A percentile compares a stretch with the other conserved stretches of the same genome.
These are phyloP conservation scores for Saimiri boliviensis DNA, from an alignment of 2,113 vertebrate genomes.

Conservation along the genomic window DNA sequence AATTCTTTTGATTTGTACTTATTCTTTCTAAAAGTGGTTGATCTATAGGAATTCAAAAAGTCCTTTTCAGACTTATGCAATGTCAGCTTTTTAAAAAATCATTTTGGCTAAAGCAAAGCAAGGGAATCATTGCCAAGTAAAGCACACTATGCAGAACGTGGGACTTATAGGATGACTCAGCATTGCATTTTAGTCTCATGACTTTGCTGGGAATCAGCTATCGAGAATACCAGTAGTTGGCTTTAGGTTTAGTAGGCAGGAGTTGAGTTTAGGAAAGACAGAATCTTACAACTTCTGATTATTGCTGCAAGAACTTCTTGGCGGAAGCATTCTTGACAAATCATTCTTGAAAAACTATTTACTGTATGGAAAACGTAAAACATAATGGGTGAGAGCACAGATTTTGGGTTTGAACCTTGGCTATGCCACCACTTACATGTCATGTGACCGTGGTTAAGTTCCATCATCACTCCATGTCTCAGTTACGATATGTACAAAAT, in stretches of 20 bases:
- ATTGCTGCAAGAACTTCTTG: not conserved
- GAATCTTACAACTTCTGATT: not conserved
- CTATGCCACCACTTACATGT: not conserved
- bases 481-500: not conserved
- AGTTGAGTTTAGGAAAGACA: not conserved
- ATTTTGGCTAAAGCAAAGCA: constrained; percentile 39
- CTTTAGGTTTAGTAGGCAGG: not conserved
- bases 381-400: not conserved
- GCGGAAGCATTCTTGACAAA: not conserved
- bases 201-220: not conserved
- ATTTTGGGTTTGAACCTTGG: not conserved
- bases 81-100: not conserved
- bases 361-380: not conserved
- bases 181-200: not conserved
- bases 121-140: not conserved
- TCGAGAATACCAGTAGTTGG: not conserved
- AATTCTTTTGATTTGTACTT: constrained; percentile 41
- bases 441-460: not conserved
- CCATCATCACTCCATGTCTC: not conserved
- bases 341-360: not conserved
- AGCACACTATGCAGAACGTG: not conserved
- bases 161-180: not conserved
- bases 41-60: constrained; percentile 16
- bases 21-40: constrained; percentile 47
- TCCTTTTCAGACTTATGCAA: constrained; percentile 34